Evolutionary conservation across 2,888 invertebrate genomes (phyloP), one percentile per base, ranked within the genome.

Genomic region (Andricus quercusramuli): DNA sequence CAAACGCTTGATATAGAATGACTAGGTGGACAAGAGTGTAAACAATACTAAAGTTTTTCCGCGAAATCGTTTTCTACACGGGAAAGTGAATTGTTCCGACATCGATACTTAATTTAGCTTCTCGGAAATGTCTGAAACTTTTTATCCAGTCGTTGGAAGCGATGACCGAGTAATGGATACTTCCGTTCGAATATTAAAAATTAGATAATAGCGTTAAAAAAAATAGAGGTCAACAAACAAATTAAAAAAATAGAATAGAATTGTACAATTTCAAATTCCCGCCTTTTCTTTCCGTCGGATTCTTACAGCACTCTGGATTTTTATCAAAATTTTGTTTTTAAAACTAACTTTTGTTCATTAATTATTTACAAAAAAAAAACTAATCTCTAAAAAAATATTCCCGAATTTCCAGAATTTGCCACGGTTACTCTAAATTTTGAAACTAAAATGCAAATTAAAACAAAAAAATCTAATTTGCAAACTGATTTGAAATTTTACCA

Each of bases 61-160:
- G n/a, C 32, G 74, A 74, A 74, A 11, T 56, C 22, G n/a, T 56
- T 74, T 56, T 74, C 56, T 29, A 29, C 22, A 29, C 70, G 32
- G 74, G 74, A 74, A 74, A 74, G 74, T 74, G 74, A n/a, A 74
- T 74, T 74, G 74, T 56, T 74, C 56, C n/a, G 13, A 74, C n/a
- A 56, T 56, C 74, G 74, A 74, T 32, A n/a, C 56, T 29, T 29
- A 56, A 32, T 22, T 56, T 56, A 74, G n/a, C 74, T 74, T 74
- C 74, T 74, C 51, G 74, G 74, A 74, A 74, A 74, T 56, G n/a
- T 56, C 74, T 74, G n/a, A n/a, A n/a, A 56, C 56, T 74, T 68
- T 68, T 25, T 47, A 15, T 47, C 47, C 32, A 74, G 56, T 74
- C 56, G n/a, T 56, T 6, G 51, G 13, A 32, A 74, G 32, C 74